phyloP scores from a whole-genome alignment of 1,140 invertebrate genomes.

The Coenobita brevimanus region DNA sequence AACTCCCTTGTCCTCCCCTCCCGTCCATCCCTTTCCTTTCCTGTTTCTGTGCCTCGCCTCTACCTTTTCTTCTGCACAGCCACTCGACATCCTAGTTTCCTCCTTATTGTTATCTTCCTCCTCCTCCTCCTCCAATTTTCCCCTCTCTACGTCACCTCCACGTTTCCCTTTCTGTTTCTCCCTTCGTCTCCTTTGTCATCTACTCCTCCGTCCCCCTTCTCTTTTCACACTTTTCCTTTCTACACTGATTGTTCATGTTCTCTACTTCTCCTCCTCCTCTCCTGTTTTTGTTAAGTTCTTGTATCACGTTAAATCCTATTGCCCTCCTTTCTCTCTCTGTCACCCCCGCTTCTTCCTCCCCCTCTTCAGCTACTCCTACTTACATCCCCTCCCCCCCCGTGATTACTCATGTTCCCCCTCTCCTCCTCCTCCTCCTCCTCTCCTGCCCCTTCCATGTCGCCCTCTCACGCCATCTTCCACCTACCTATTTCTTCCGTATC shows the following conservation, averaged over 20 bases:
- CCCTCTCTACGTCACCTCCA: background rate
- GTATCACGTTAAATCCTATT: background rate
- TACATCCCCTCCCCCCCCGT: background rate
- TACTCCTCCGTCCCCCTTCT: too few species aligned
- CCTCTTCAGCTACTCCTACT: background rate
- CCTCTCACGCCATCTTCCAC: background rate
- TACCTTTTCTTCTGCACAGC: background rate
- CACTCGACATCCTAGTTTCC: background rate
- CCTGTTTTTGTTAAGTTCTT: too few species aligned
- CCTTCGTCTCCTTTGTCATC: too few species aligned
- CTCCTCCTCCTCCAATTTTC: background rate
- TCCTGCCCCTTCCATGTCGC: background rate
- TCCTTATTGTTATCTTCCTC: background rate
- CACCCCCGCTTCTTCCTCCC: background rate
- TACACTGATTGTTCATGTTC: too few species aligned
- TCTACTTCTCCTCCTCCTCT: too few species aligned
- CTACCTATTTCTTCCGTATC: background rate
- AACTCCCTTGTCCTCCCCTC: background rate
- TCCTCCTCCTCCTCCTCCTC: background rate
- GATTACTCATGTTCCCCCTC: background rate
- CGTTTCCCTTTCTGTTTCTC: too few species aligned
- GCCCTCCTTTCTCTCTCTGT: background rate
- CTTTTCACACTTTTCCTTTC: too few species aligned
- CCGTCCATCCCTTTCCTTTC: background rate
- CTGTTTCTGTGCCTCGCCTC: background rate